Evolutionary conservation across 2,888 invertebrate genomes (phyloP), one percentile per base, ranked within the genome.

Genomic region (Osmoderma eremita): DNA sequence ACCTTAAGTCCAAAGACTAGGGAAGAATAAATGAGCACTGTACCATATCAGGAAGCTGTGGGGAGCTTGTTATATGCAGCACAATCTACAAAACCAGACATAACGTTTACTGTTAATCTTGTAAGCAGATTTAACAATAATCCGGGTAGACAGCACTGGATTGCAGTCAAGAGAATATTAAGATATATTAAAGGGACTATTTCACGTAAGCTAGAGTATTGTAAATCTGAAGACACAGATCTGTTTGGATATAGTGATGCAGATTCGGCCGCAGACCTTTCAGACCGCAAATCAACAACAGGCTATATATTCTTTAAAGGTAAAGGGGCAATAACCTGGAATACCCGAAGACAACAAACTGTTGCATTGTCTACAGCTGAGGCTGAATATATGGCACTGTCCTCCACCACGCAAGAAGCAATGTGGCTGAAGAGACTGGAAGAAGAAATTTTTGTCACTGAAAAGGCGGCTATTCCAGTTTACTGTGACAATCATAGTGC

Each of bases 281-380:
- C 58, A 15, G 67, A 71, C n/a, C 54, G 74, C 17, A 69, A 67
- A 66, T 76, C 75, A 0, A 63, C 65, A 3, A 51, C 51, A 36
- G 51, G 22, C 5, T 51, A 22, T 17, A 18, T 36, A 3, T 51
- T 10, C n/a, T 6, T 22, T 5, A 1, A 5, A n/a, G 10, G 10
- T 13, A 13, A 15, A 6, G 24, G 2, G 6, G 54, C 54, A 30
- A 54, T 54, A 15, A 24, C 36, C 1, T 54, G 54, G 36, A 39
- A 54, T 36, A 10, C 12, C 3, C 15, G 54, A 39, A 30, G 39
- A 36, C 74, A 73, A 68, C 63, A 22, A 42, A 72, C 73, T 42
- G 75, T 77, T n/a, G 75, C 75, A 0, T 49, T 76, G n/a, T 77
- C 75, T 1, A 75, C 74, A 0, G 73, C 73, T 2, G 76, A 78